Evolutionary conservation across 2,113 vertebrate genomes (phyloP).

Genomic region (Atlantisia rogersi): DNA sequence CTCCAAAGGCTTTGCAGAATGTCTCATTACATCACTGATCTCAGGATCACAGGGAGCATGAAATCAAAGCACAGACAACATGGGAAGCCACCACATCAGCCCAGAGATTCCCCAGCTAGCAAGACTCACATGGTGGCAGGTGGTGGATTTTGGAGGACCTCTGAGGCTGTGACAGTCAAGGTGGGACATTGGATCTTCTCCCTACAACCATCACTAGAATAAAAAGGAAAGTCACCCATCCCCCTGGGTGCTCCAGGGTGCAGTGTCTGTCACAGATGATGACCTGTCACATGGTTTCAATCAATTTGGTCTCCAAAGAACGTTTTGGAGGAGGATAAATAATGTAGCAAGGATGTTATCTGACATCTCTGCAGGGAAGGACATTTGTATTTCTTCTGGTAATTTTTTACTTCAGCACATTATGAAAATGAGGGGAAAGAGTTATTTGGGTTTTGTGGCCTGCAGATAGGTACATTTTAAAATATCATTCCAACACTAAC

Average conservation of each 20-base stretch:
- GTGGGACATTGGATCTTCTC: neutral
- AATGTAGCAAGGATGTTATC: neutral
- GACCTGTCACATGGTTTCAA: neutral
- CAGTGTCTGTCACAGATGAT: neutral
- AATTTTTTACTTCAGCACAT: neutral
- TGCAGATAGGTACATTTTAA: neutral
- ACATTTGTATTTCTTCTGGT: neutral
- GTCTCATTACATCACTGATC: neutral
- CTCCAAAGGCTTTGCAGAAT: neutral
- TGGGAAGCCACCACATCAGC: fast-evolving
- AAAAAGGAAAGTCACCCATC: neutral
- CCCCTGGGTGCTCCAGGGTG: neutral
- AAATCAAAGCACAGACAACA: neutral
- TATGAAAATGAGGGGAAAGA: neutral
- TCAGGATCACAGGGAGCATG: fast-evolving
- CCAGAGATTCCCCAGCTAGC: neutral
- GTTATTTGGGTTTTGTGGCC: neutral
- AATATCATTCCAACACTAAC: neutral
- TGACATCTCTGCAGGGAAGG: neutral
- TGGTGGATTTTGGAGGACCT: neutral
- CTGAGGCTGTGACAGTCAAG: neutral
- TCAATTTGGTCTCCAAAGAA: neutral
- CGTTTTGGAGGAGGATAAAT: neutral
- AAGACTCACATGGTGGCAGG: neutral
- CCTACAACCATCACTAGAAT: no score